phyloP scores from a whole-genome alignment of 2,888 invertebrate species.

The Alitta virens region DNA sequence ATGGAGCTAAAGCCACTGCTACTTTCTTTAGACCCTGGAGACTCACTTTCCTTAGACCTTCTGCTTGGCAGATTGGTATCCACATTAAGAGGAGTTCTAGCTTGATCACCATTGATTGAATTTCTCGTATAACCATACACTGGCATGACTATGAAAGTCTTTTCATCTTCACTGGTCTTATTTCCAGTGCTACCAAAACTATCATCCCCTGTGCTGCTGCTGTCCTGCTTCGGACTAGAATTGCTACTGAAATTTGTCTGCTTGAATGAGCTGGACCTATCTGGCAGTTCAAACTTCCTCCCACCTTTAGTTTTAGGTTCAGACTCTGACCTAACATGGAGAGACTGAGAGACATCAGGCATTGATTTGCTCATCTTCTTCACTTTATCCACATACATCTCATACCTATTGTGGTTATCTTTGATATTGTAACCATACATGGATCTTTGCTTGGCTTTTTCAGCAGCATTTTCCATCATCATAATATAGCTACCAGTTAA shows the following conservation, averaged over 20 bases:
- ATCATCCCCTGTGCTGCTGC: too few relatives aligned
- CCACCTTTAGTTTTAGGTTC: conserved; percentile 32
- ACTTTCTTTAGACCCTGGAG: neutral
- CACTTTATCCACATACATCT: conserved; percentile 36
- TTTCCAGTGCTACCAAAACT: too few relatives aligned
- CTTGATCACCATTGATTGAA: too few relatives aligned
- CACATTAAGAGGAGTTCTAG: too few relatives aligned
- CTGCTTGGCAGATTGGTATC: neutral
- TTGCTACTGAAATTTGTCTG: conserved; percentile 34
- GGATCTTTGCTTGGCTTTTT: conserved; percentile 27
- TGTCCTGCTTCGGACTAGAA: neutral
- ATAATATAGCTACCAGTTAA: conserved; percentile 26
- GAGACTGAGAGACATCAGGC: conserved; percentile 24
- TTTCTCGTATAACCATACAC: too few relatives aligned
- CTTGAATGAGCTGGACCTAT: conserved; percentile 36
- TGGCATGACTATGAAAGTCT: too few relatives aligned
- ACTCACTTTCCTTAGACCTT: neutral
- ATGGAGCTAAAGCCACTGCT: neutral
- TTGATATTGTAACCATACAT: conserved; percentile 44
- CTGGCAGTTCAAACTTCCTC: neutral
- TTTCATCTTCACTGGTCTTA: too few relatives aligned
- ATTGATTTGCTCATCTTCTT: conserved; percentile 24
- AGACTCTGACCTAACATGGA: conserved; percentile 44
- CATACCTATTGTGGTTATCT: conserved; percentile 38
- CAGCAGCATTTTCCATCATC: conserved; percentile 30